Evolutionary conservation across 2,113 vertebrate species (phyloP), one percentile per base, ranked within the genome.

Genomic region (Gallinago jamesoni): DNA sequence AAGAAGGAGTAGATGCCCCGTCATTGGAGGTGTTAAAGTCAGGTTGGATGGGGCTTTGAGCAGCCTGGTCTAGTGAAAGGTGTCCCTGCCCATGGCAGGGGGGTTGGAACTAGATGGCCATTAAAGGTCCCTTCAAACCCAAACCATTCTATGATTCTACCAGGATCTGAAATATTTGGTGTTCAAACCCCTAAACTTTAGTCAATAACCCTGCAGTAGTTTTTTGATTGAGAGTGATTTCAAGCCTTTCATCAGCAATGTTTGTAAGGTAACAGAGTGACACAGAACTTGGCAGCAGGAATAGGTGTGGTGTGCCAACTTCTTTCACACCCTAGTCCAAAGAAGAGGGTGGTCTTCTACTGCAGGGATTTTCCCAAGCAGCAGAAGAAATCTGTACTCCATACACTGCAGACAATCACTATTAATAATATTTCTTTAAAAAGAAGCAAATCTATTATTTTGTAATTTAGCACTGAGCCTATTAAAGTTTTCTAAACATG

Each of bases 351-450:
- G 14, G 5, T 27, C n/a, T 70, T 56, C 37, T 12, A 11, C 28
- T n/a, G 5, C 1, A 57, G 35, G 45, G 3, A 37, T 33, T 69
- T 78, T 2, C 10, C 1, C 41, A 21, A 16, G 25, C 0, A 67
- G 35, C n/a, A 79, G 67, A 66, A 82, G 33, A 91, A 87, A 85
- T 67, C 63, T 66, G 18, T 9, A 20, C 8, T 74, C 55, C 11
- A 33, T 28, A 47, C 6, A 50, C 15, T 72, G 28, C 31, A 81
- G 84, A 73, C 1, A 87, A 67, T 37, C 7, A 24, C 18, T n/a
- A 31, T 3, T 59, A 39, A 55, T 6, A 68, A 24, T 33, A 47
- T 3, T 28, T 39, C 55, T 45, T 25, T 3, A 0, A 20, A 84
- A 59, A 52, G 23, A 15, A 90, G 8, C 12, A 55, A 70, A 55